phyloP scores from a whole-genome alignment of 2,113 vertebrate species.

The Fulmarus glacialis region DNA sequence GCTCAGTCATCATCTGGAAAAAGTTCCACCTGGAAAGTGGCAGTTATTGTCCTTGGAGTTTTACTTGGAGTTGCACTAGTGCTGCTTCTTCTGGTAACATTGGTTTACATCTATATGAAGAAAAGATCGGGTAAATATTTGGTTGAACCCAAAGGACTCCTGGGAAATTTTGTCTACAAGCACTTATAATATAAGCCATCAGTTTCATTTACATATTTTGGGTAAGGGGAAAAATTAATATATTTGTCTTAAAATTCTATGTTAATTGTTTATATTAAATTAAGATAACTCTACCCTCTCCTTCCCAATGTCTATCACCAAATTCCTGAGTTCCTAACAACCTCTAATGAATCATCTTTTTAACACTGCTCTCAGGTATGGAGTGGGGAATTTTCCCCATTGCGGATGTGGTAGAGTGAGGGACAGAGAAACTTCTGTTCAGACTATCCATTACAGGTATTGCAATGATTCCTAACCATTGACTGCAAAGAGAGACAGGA shows the following conservation, averaged over 20 bases:
- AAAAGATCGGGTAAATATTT: conserved; percentile 10
- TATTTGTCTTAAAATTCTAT: neutral
- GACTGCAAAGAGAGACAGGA: neutral
- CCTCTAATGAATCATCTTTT: neutral
- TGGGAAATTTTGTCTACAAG: conserved; percentile 6
- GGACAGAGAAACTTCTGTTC: neutral
- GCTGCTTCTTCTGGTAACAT: neutral
- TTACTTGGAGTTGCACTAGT: conserved; percentile 41
- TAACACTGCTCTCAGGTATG: neutral
- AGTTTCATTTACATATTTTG: neutral
- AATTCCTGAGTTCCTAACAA: neutral
- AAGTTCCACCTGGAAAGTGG: conserved; percentile 27
- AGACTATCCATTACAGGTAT: neutral
- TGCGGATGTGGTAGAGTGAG: neutral
- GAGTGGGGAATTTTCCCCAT: neutral
- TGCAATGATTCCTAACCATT: neutral
- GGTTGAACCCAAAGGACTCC: conserved; percentile 4
- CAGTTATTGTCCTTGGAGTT: conserved; percentile 69
- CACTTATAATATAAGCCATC: neutral
- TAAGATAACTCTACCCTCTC: neutral
- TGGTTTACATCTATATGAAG: neutral
- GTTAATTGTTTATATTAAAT: neutral
- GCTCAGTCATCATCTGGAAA: neutral
- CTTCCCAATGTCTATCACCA: neutral
- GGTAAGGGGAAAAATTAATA: neutral